These are phyloP conservation scores for Rhinogobius similis DNA, from an alignment of 2,113 vertebrate genomes.

Conservation along the genomic window DNA sequence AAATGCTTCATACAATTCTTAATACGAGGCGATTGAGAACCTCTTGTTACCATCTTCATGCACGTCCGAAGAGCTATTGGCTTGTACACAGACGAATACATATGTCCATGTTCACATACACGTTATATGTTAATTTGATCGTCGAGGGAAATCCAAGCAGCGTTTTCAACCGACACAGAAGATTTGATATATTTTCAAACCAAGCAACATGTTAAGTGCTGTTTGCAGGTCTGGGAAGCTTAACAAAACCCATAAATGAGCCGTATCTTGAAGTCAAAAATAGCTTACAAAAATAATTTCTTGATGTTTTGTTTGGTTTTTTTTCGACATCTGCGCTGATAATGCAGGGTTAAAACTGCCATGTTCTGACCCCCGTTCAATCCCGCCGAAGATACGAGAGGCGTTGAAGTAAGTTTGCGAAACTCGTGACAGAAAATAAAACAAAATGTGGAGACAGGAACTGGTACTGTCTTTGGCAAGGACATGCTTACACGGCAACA, in stretches of 20 bases:
- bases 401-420: conserved; percentile 27
- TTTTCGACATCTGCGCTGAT: conserved; percentile 39
- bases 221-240: conserved; percentile 48
- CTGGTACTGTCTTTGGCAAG: not conserved
- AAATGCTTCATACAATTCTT: conserved; percentile 48
- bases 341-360: conserved; percentile 15
- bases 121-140: conserved; percentile 18
- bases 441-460: conserved; percentile 1
- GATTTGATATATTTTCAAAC: conserved; percentile 40
- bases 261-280: conserved; percentile 62
- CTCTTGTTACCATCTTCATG: conserved; percentile 41
- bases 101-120: conserved; percentile 55
- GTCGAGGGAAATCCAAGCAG: conserved; percentile 43
- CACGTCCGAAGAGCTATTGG: conserved; percentile 56
- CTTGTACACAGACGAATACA: conserved; percentile 60
- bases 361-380: conserved; percentile 7
- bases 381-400: conserved; percentile 39
- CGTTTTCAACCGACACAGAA: conserved; percentile 44
- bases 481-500: conserved; percentile 32
- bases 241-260: conserved; percentile 31
- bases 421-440: not conserved
- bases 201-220: conserved; percentile 47
- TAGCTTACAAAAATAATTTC: conserved; percentile 76
- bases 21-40: conserved; percentile 32
- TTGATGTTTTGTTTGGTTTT: conserved; percentile 23